phyloP scores from a whole-genome alignment of 2,888 invertebrate species.

The Dynastes grantii region DNA sequence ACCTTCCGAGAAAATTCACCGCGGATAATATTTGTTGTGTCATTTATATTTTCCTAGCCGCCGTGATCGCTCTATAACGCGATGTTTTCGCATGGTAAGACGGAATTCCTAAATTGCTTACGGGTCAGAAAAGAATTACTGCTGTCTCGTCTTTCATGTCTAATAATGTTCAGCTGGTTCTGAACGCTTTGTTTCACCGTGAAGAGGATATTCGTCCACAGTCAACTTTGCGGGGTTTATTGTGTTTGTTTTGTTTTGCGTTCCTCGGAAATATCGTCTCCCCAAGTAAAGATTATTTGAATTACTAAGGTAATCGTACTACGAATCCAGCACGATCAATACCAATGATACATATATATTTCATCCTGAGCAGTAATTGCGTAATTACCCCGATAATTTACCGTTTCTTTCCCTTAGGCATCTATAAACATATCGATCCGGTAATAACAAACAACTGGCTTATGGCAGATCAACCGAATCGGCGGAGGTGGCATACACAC shows the following conservation, averaged over 20 bases:
- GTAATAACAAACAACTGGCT: slow-evolving; percentile 10
- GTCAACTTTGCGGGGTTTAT: background rate
- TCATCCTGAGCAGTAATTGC: background rate
- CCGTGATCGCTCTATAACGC: slow-evolving; percentile 26
- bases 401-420: slow-evolving; percentile 7
- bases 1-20: slow-evolving; percentile 16
- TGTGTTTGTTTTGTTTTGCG: too few relatives aligned
- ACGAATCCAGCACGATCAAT: background rate
- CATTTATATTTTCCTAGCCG: slow-evolving; percentile 20
- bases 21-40: slow-evolving; percentile 18
- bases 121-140: slow-evolving; percentile 26
- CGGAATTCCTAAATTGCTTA: slow-evolving; percentile 28
- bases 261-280: too few relatives aligned
- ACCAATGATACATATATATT: background rate
- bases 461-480: slow-evolving; percentile 2
- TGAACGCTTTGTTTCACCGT: background rate
- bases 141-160: slow-evolving; percentile 5
- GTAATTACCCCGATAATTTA: slow-evolving; percentile 1
- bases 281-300: too few relatives aligned
- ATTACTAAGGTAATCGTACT: too few relatives aligned
- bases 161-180: background rate
- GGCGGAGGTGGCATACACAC: background rate
- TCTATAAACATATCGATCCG: slow-evolving; percentile 8
- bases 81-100: slow-evolving; percentile 30
- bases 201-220: background rate